A percentile compares a stretch with the other conserved stretches of the same genome.
phyloP scores from a whole-genome alignment of 2,797 vertebrate genomes.

The Epinephelus awoara region DNA sequence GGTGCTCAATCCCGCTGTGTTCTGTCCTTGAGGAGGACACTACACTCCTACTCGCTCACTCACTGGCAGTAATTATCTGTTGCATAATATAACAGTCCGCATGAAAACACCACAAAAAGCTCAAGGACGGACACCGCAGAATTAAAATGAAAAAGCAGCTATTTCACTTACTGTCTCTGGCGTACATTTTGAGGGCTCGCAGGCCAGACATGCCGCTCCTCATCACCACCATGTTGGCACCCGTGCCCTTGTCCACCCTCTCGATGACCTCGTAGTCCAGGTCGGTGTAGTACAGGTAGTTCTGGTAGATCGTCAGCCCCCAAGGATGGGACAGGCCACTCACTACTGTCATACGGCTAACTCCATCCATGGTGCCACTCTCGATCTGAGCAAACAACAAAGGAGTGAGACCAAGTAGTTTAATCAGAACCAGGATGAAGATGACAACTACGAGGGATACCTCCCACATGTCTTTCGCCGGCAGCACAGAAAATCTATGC shows the following conservation, averaged over 20 bases:
- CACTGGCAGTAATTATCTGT: conserved; percentile 27
- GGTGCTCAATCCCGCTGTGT: conserved; percentile 14
- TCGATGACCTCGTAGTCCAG: conserved; percentile 85
- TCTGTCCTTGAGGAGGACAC: conserved; percentile 37
- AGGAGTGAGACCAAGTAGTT: neutral
- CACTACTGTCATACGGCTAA: conserved; percentile 72
- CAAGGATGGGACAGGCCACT: conserved; percentile 82
- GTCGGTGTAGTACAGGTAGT: conserved; percentile 85
- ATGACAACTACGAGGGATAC: neutral
- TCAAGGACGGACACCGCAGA: conserved; percentile 2
- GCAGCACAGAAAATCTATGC: too few relatives aligned
- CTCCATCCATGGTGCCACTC: conserved; percentile 83
- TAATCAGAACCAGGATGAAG: neutral
- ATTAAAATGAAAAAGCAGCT: conserved; percentile 7
- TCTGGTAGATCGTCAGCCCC: conserved; percentile 81
- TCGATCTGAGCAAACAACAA: conserved; percentile 75
- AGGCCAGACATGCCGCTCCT: conserved; percentile 80
- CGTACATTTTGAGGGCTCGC: conserved; percentile 82
- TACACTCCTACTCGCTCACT: conserved; percentile 17
- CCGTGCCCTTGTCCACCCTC: conserved; percentile 81
- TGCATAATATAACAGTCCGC: conserved; percentile 43
- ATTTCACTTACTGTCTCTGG: conserved; percentile 80
- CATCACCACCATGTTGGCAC: conserved; percentile 83
- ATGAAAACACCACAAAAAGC: conserved; percentile 23
- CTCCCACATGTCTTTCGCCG: too few relatives aligned